Base-by-base conservation (phyloP, 2,797 vertebrate genomes). In the Yasuhikotakia modesta region DNA sequence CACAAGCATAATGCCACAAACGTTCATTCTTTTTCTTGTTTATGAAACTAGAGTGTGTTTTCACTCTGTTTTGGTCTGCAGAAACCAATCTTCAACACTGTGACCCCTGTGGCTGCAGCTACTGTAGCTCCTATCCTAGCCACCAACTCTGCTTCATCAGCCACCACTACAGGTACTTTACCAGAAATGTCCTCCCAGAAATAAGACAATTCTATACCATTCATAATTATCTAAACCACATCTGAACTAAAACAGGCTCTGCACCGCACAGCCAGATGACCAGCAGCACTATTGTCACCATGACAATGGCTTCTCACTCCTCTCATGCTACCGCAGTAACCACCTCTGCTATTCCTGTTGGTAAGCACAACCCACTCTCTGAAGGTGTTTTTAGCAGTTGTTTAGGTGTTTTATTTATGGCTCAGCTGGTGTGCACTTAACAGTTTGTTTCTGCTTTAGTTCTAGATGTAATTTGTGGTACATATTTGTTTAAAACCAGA, bases 91-190 rank as follows among this genome's bases (percentile, higher is more conserved):
- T 99, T 98, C 86, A 98, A 95, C 83, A 93, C 95, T 77, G 96
- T 97, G 81, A 97, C 97, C 58, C 97, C 97, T 12, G 96, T 98
- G 65, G 97, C 95, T 79, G 97, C 98, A 52, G 98, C 98, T 75
- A 99, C 98, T 2, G 98, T 99, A 87, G 97, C 97, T 69, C 98
- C 98, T 30, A 98, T 99, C 86, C 91, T 98, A 88, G 96, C 97
- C 85, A 97, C 96, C 0, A 99, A 98, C 88, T 97, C 95, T 17
- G 93, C 97, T 83, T 94, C 98, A 79, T 95, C 96, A 73, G 95
- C 95, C 53, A 97, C 96, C 55, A 93, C 97, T 63, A 95, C 97
- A 73, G 96, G 98, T 98, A 21, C 5, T 3, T 61, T 98, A 21
- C 35, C 22, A 22, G 19, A n/a, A n/a, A n/a, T n/a, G n/a, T n/a